phyloP scores from a whole-genome alignment of 1,140 invertebrate species.

The Vanessa tameamea region DNA sequence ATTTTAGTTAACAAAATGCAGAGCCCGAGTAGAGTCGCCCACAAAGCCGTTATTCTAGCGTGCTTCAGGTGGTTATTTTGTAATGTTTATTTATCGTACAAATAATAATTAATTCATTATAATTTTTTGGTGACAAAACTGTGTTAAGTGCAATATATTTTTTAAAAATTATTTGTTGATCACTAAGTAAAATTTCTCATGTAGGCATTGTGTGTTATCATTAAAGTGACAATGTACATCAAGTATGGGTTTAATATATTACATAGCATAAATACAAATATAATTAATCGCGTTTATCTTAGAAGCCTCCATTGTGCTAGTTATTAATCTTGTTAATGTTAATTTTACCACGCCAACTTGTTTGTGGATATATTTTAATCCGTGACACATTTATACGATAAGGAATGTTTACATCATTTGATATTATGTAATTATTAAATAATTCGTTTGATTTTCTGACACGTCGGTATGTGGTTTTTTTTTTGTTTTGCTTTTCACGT shows the following conservation, averaged over 20 bases:
- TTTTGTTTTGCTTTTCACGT: background rate
- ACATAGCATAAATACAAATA: background rate
- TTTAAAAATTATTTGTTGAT: background rate
- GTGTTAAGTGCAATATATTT: conserved; percentile 14
- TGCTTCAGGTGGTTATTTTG: conserved; percentile 54
- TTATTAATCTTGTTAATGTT: conserved; percentile 9
- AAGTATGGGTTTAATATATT: background rate
- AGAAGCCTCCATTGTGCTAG: conserved; percentile 7
- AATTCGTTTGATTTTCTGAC: background rate
- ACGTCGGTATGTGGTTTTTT: no score
- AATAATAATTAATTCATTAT: background rate
- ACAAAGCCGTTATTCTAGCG: conserved; percentile 52
- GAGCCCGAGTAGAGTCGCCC: conserved; percentile 70
- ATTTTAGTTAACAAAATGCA: conserved; percentile 72
- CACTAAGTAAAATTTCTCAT: conserved; percentile 3
- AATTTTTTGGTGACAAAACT: background rate
- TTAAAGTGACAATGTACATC: background rate
- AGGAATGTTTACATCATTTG: background rate
- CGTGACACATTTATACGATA: conserved; percentile 22
- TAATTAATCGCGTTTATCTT: background rate
- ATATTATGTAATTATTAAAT: background rate
- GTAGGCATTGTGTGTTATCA: background rate
- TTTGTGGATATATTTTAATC: conserved; percentile 18
- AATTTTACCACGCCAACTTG: background rate
- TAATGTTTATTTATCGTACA: conserved; percentile 8